Conservation (phyloP, 2,113 vertebrate species). For the Charadrius vociferus region DNA sequence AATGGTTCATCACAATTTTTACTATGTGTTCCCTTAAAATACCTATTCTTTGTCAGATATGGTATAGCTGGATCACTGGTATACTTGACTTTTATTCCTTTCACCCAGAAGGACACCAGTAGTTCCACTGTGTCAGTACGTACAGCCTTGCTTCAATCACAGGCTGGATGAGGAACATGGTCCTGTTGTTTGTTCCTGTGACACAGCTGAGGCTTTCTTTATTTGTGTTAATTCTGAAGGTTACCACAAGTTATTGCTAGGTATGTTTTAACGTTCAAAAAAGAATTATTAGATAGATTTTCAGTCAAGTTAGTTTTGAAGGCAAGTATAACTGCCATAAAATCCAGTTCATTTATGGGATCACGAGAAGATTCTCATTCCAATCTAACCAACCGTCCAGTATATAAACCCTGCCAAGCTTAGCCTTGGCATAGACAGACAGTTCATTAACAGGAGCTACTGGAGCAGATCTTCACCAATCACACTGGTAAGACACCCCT, state of each 20-base stretch:
- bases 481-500: constrained; percentile 40
- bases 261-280: neutral
- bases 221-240: neutral
- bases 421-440: constrained; percentile 5
- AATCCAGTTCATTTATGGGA: constrained; percentile 23
- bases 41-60: neutral
- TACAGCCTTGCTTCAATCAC: neutral
- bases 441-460: constrained; percentile 41
- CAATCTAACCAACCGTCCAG: constrained; percentile 24
- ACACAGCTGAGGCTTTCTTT: neutral
- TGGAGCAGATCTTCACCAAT: constrained; percentile 53
- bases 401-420: constrained; percentile 28
- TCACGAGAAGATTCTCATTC: constrained; percentile 6
- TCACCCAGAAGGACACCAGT: rapidly evolving
- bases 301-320: neutral
- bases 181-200: neutral
- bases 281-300: neutral
- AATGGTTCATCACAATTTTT: neutral
- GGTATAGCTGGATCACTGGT: neutral
- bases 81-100: rapidly evolving
- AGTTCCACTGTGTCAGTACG: neutral
- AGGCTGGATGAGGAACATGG: neutral
- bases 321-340: constrained; percentile 10
- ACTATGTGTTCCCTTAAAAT: neutral
- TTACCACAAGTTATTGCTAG: neutral